Evolutionary conservation across 2,113 vertebrate species (phyloP), one percentile per base, ranked within the genome.

Genomic region (Nerophis ophidion): DNA sequence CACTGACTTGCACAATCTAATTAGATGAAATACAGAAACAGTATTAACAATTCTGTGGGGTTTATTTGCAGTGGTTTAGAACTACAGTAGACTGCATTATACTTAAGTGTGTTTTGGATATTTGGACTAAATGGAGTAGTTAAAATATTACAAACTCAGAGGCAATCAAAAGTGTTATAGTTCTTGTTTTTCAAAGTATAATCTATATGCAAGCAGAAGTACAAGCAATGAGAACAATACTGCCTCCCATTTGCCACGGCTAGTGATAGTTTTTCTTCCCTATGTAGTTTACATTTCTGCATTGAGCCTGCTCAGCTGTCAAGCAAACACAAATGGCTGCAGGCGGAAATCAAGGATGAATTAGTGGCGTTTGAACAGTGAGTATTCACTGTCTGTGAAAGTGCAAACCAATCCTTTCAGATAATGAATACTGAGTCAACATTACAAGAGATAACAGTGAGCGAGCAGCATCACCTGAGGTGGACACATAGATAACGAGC

Each of bases 181-280:
- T 5, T 16, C 10, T 44, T 34, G 34, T 76, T 58, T 57, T 60
- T 36, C 16, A 58, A 55, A n/a, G 70, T 19, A 65, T 5, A 5
- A 51, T 8, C 59, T 58, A 59, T 70, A 67, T 13, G 16, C 8
- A 49, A 71, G 44, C 69, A 75, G 78, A 82, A 83, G 77, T 62
- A 40, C 47, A 50, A 60, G 49, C 48, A 46, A 58, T 49, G 53
- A 53, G 58, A 80, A 74, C 63, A 55, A 58, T 10, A 36, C 13
- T 4, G 8, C 15, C 60, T 0, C 60, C 38, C 40, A 1, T 57
- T 56, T 36, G 5, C 38, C 4, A 42, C n/a, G 2, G 46, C 48
- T 13, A 4, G 4, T 15, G 12, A 57, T 50, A 10, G 26, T 60
- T 56, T 19, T 49, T 48, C 62, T 63, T 71, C 72, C 64, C 62